A percentile compares a stretch with the other conserved stretches of the same genome.
Evolutionary conservation across 2,797 vertebrate genomes (phyloP).

Genomic region (Taenioides sp.): DNA sequence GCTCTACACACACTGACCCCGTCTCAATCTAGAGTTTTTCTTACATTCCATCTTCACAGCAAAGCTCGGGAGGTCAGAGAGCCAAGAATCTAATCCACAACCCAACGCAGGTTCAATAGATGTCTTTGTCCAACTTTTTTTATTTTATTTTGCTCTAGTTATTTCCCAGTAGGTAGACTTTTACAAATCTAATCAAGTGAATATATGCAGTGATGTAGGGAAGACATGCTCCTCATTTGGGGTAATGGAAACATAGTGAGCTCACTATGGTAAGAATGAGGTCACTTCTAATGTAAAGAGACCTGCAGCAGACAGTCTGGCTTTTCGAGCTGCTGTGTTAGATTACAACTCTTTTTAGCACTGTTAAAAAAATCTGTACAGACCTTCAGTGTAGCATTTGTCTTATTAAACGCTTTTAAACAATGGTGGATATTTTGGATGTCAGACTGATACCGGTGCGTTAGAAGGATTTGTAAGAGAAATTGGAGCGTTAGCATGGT

Average conservation of each 20-base stretch:
- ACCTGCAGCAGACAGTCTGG: conserved; percentile 56
- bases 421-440: conserved; percentile 28
- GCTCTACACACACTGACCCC: conserved; percentile 41
- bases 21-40: conserved; percentile 39
- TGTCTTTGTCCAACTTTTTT: neutral
- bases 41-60: conserved; percentile 62
- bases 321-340: conserved; percentile 47
- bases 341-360: conserved; percentile 46
- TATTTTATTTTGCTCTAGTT: neutral
- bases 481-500: neutral
- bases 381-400: neutral
- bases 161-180: conserved; percentile 6
- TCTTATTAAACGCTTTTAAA: conserved; percentile 13
- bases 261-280: conserved; percentile 64
- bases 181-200: conserved; percentile 24
- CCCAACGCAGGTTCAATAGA: conserved; percentile 14
- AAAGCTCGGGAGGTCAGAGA: conserved; percentile 50
- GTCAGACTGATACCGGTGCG: conserved; percentile 7
- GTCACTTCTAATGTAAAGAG: conserved; percentile 72
- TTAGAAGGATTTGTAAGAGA: neutral
- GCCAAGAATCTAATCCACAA: conserved; percentile 33
- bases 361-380: conserved; percentile 8
- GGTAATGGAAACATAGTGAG: conserved; percentile 64
- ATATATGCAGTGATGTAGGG: conserved; percentile 19
- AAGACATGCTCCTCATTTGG: conserved; percentile 32